A percentile compares a stretch with the other conserved stretches of the same genome.
phyloP scores from a whole-genome alignment of 2,113 vertebrate species.

The Pithys albifrons region DNA sequence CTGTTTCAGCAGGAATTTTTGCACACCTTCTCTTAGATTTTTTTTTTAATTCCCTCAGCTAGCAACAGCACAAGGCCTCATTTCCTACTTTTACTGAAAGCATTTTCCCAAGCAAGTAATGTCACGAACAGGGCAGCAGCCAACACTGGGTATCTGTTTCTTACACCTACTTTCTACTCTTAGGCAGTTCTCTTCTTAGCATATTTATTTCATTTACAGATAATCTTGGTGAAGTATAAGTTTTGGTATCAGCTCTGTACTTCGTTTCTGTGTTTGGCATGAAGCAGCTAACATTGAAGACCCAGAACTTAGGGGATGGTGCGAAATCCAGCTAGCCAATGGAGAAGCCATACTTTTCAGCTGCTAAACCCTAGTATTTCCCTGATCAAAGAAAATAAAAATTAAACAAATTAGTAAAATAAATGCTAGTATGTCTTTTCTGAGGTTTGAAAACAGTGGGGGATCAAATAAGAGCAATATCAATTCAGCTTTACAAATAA shows the following conservation, averaged over 20 bases:
- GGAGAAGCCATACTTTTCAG: background rate
- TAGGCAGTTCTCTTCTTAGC: background rate
- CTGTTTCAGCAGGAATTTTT: background rate
- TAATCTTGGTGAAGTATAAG: background rate
- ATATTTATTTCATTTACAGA: background rate
- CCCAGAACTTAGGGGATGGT: background rate
- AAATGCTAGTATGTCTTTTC: background rate
- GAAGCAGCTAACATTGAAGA: background rate
- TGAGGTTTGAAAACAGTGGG: background rate
- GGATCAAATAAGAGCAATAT: background rate
- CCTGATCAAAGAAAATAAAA: background rate
- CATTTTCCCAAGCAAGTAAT: background rate
- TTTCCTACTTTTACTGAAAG: background rate
- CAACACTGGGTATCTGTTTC: background rate
- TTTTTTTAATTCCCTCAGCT: background rate
- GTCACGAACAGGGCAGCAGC: background rate
- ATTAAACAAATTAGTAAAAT: background rate
- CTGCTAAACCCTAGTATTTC: background rate
- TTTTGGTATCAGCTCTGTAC: background rate
- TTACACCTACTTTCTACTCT: background rate
- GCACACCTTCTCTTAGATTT: background rate
- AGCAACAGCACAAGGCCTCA: background rate
- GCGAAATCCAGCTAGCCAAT: background rate
- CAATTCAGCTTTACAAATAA: background rate
- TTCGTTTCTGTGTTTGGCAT: background rate